These are phyloP conservation scores for Onychomys leucogaster DNA, from an alignment of 2,797 vertebrate species.

Conservation along the genomic window DNA sequence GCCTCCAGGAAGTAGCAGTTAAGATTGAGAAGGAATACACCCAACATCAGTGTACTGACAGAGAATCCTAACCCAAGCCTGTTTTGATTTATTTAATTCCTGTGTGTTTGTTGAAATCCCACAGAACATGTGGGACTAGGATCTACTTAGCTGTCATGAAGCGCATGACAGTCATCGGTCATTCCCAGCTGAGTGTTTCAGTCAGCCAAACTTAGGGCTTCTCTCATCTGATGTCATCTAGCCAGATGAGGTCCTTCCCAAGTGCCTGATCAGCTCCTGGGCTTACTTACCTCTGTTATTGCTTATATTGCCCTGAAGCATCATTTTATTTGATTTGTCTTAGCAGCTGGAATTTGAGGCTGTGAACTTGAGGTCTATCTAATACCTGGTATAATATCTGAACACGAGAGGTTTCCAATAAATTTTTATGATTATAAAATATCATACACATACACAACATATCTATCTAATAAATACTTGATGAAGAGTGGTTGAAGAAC, in stretches of 20 bases:
- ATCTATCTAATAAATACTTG: background rate
- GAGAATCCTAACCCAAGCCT: background rate
- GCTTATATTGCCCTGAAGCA: background rate
- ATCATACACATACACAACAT: background rate
- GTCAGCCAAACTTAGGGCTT: background rate
- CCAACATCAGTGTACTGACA: accelerated
- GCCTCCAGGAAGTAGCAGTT: background rate
- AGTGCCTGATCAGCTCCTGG: background rate
- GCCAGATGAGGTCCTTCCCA: background rate
- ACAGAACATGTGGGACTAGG: too few species aligned
- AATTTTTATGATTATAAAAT: background rate
- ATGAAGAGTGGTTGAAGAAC: background rate
- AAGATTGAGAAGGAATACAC: background rate
- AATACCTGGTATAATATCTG: too few species aligned
- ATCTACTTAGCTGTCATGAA: accelerated
- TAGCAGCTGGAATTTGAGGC: background rate
- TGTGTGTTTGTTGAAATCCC: background rate
- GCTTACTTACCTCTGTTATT: accelerated
- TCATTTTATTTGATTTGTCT: background rate
- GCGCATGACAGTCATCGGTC: too few species aligned
- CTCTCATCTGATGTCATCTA: background rate
- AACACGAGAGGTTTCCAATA: background rate
- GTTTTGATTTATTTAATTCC: background rate
- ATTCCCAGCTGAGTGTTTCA: background rate
- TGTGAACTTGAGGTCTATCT: background rate